These are phyloP conservation scores for Nematolebias whitei DNA, from an alignment of 2,113 vertebrate species.

Conservation along the genomic window DNA sequence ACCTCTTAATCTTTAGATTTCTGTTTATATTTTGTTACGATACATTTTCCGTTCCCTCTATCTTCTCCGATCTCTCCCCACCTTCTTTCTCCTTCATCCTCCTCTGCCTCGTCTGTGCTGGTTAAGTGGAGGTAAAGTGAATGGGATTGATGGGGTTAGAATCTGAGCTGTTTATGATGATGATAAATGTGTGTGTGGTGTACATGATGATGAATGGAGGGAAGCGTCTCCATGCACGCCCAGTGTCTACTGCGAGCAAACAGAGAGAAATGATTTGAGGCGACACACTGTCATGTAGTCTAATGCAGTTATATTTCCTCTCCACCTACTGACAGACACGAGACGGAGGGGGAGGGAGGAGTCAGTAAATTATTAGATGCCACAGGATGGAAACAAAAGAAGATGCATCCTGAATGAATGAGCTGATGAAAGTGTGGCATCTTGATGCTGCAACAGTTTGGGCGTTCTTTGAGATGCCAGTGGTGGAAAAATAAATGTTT, in stretches of 20 bases:
- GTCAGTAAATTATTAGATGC: slow-evolving; percentile 55
- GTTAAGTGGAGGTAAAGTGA: slow-evolving; percentile 84
- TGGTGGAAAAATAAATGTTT: neutral
- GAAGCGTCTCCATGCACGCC: slow-evolving; percentile 86
- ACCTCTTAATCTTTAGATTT: neutral
- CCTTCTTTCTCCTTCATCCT: neutral
- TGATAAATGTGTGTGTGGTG: slow-evolving; percentile 78
- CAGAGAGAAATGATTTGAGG: slow-evolving; percentile 91
- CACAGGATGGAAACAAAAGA: slow-evolving; percentile 39
- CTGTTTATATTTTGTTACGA: slow-evolving; percentile 2
- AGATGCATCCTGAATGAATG: slow-evolving; percentile 23
- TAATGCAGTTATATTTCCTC: slow-evolving; percentile 96
- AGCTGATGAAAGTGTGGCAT: neutral
- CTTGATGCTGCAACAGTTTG: neutral
- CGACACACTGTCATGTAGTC: slow-evolving; percentile 89
- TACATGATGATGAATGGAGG: slow-evolving; percentile 85
- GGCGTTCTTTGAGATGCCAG: neutral
- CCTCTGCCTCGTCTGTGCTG: slow-evolving; percentile 54
- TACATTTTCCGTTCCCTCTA: neutral
- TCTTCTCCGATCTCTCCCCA: slow-evolving; percentile 19
- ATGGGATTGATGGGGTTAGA: slow-evolving; percentile 91
- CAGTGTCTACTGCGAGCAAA: slow-evolving; percentile 90
- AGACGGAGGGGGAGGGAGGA: slow-evolving; percentile 28
- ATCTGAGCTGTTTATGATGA: slow-evolving; percentile 94
- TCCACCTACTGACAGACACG: slow-evolving; percentile 73